Evolutionary conservation across 2,888 invertebrate genomes (phyloP).

Genomic region (Drosophila infuscata): DNA sequence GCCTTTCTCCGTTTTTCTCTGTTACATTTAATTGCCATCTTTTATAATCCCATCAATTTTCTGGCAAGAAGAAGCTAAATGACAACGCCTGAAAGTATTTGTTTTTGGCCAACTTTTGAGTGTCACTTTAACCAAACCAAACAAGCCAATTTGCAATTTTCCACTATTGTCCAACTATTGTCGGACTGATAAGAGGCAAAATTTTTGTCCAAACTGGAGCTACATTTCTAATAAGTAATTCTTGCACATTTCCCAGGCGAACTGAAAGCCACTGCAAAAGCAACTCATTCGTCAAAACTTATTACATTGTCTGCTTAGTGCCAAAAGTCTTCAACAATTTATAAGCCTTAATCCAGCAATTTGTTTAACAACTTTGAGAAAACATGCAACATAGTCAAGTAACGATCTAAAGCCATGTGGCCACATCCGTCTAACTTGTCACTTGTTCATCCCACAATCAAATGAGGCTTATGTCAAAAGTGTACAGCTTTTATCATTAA

Average conservation of each 20-base stretch:
- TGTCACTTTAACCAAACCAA: not conserved
- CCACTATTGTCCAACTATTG: conserved; percentile 4
- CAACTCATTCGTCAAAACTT: not conserved
- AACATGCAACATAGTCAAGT: not conserved
- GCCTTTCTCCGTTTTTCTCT: too few species aligned
- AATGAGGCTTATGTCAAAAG: not conserved
- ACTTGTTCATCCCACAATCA: not conserved
- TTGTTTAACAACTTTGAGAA: not conserved
- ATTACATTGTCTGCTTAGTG: not conserved
- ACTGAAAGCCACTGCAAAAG: not conserved
- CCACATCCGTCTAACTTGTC: not conserved
- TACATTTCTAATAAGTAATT: not conserved
- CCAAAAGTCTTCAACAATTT: not conserved
- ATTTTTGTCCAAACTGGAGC: conserved; percentile 1
- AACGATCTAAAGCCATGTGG: not conserved
- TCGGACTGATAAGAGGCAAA: conserved; percentile 4
- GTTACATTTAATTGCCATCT: not conserved
- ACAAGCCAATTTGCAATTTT: not conserved
- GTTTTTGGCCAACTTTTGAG: conserved; percentile 11
- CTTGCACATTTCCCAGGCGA: not conserved
- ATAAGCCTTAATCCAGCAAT: not conserved
- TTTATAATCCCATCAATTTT: not conserved
- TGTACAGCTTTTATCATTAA: not conserved
- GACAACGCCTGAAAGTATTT: conserved; percentile 18
- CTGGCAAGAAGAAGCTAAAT: not conserved